Evolutionary conservation across 35 echinoderm and acorn worm genomes (phyloP).

Genomic region (Amphiura filiformis): DNA sequence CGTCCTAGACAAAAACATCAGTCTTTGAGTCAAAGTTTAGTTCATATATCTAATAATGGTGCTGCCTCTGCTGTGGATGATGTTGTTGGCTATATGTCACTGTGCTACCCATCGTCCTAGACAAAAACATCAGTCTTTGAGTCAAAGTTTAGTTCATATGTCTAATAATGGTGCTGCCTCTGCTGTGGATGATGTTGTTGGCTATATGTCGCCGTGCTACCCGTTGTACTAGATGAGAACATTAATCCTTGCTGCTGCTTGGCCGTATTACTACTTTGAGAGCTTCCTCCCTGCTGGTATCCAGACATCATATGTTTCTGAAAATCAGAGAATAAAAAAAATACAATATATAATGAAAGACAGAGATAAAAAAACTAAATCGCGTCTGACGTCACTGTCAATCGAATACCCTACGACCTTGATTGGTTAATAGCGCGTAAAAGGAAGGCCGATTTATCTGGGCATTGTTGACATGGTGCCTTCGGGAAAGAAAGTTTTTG

Average conservation of each 20-base stretch:
- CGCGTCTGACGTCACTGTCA: too few species aligned
- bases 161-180: conserved; percentile 17
- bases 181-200: neutral
- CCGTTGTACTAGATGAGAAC: conserved; percentile 62
- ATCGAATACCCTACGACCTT: too few species aligned
- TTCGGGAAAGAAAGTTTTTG: too few species aligned
- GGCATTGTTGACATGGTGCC: too few species aligned
- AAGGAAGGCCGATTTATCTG: too few species aligned
- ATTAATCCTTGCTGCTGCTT: conserved; percentile 71
- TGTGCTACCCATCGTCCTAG: neutral
- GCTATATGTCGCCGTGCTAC: neutral
- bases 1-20: neutral
- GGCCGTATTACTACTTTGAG: conserved; percentile 38
- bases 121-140: neutral
- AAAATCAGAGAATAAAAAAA: too few species aligned
- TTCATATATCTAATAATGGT: neutral
- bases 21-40: neutral
- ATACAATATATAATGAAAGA: too few species aligned
- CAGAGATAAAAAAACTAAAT: too few species aligned
- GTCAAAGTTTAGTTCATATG: neutral
- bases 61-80: neutral
- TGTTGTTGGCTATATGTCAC: neutral
- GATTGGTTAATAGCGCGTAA: too few species aligned
- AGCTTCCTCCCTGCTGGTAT: conserved; percentile 52
- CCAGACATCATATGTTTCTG: conserved; percentile 69